These are phyloP conservation scores for Merops nubicus DNA, from an alignment of 2,113 vertebrate genomes.

Conservation along the genomic window DNA sequence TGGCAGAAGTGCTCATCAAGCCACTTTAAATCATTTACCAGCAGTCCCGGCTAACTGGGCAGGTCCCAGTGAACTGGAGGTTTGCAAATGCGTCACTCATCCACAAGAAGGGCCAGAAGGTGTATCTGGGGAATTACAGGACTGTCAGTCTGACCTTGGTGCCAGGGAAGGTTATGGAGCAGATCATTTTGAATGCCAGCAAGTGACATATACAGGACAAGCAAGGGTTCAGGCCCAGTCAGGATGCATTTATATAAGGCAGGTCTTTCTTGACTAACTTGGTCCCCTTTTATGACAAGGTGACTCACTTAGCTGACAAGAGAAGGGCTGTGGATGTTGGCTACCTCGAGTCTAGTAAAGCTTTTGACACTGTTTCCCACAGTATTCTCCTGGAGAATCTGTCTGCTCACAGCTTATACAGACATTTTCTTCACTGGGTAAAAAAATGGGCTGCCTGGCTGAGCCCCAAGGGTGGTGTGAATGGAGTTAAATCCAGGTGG, in stretches of 20 bases:
- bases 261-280: background rate
- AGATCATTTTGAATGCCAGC: background rate
- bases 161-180: background rate
- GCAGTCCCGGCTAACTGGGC: background rate
- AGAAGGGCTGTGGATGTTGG: no score
- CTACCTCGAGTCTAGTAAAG: no score
- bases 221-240: background rate
- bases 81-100: background rate
- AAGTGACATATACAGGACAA: background rate
- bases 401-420: background rate
- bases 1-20: background rate
- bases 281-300: no score
- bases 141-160: background rate
- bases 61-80: background rate
- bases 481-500: background rate
- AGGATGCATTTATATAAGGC: background rate
- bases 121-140: background rate
- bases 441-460: no score
- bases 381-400: background rate
- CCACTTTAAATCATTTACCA: background rate
- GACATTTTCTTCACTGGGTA: background rate
- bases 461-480: background rate
- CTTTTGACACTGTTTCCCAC: background rate
- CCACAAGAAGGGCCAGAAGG: background rate
- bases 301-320: no score